Base-by-base conservation (phyloP, 1,140 invertebrate species). In the Oreohelix idahoensis region DNA sequence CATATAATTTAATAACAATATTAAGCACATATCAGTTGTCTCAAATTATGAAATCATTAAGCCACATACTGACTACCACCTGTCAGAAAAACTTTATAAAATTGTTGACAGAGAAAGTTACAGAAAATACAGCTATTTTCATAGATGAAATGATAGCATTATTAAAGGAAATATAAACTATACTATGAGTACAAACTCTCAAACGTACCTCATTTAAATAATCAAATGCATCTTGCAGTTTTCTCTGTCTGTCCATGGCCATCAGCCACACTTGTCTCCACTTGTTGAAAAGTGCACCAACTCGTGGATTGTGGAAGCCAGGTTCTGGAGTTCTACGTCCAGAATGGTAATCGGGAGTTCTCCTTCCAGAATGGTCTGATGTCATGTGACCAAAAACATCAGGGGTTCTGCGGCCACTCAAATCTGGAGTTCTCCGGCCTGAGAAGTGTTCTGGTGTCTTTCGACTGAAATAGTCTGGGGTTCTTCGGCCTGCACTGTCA, bases 181-280 rank as follows among this genome's bases (percentile, higher is more conserved):
- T n/a, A n/a, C n/a, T n/a, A n/a, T n/a, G n/a, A n/a, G n/a, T 45
- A 15, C 42, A 8, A 58, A 58, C 23, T 58, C 20, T 26, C 29
- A 32, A 26, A 53, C 85, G 83, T 86, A 94, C 90, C 88, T 99
- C 98, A 89, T 96, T 95, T 84, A 98, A 94, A 91, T 98, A 97
- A 90, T 96, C 96, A 1, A 97, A 94, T 89, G 97, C 96, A 90
- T 99, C 97, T 89, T 98, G 96, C 23, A 99, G 94, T 84, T 97
- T 94, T 76, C 97, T 94, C 93, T 98, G 97, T 89, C 98, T 94
- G 91, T 99, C 98, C 97, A 98, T 98, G 73, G 98, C 96, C 87
- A 98, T 94, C 92, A 99, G 95, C 97, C 98, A 99, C 45, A 99
- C 97, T 86, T 96, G 96, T 84, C 97, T 95, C 98, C 98, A 99